Conservation (phyloP, 2,113 vertebrate genomes). For the Ariopsis seemanni region DNA sequence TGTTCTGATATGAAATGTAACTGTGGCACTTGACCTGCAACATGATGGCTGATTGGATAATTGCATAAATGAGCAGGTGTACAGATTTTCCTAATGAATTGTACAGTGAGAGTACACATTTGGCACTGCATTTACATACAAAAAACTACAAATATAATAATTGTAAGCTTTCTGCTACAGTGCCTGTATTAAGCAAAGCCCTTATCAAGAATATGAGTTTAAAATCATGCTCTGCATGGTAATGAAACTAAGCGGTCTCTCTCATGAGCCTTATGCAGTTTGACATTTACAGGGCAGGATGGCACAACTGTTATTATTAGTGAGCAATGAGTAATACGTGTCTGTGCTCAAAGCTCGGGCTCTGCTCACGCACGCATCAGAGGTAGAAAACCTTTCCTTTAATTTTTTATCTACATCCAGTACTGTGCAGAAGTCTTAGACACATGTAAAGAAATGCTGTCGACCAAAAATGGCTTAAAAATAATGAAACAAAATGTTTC, state of each 20-base stretch:
- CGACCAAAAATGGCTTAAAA: no score
- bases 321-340: conserved; percentile 40
- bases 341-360: neutral
- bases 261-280: conserved; percentile 19
- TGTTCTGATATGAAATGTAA: neutral
- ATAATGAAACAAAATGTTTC: no score
- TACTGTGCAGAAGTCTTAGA: no score
- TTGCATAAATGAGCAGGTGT: neutral
- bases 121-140: neutral
- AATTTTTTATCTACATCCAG: neutral
- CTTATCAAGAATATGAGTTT: neutral
- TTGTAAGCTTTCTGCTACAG: neutral
- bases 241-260: neutral
- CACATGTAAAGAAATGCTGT: no score
- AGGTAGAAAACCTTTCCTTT: neutral
- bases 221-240: neutral
- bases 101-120: neutral
- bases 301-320: conserved; percentile 35
- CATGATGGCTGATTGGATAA: neutral
- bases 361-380: neutral
- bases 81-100: neutral
- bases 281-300: conserved; percentile 39
- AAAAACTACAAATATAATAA: neutral
- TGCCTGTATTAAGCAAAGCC: neutral
- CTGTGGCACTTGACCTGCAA: neutral